Conservation (phyloP, 1,140 invertebrate species). For the Drosophila saltans region DNA sequence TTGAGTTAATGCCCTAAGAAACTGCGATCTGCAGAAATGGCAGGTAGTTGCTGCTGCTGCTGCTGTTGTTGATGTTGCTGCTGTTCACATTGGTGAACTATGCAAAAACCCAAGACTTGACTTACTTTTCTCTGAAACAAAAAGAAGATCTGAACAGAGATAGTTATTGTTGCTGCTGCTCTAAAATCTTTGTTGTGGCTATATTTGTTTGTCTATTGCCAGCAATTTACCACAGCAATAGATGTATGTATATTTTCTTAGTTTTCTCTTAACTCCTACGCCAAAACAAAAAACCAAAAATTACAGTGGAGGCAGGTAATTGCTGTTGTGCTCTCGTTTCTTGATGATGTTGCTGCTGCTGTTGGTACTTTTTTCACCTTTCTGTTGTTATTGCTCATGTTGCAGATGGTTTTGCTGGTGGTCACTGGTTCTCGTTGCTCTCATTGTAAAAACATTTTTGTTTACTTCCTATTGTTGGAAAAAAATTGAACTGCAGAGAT, state of each 20-base stretch:
- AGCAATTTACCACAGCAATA: background rate
- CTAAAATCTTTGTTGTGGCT: background rate
- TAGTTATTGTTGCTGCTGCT: background rate
- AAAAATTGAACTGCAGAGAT: background rate
- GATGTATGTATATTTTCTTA: background rate
- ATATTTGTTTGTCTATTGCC: too few relatives aligned
- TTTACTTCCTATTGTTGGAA: too few relatives aligned
- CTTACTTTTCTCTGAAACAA: too few relatives aligned
- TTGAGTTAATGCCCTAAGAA: slow-evolving; percentile 15
- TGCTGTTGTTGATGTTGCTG: background rate
- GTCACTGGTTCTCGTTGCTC: too few relatives aligned
- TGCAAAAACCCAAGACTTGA: background rate
- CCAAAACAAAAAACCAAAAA: too few relatives aligned
- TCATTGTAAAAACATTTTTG: too few relatives aligned
- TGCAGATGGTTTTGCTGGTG: too few relatives aligned
- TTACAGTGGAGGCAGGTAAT: background rate
- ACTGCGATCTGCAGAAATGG: background rate
- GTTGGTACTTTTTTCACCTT: background rate
- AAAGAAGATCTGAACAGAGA: too few relatives aligned
- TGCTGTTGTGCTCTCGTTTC: background rate
- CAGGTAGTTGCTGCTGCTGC: too few relatives aligned
- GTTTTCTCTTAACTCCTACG: background rate
- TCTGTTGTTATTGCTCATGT: background rate
- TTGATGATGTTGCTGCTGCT: background rate
- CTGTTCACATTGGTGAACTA: slow-evolving; percentile 14